Conservation (phyloP, 2,797 vertebrate genomes). For the Acanthornis magna region DNA sequence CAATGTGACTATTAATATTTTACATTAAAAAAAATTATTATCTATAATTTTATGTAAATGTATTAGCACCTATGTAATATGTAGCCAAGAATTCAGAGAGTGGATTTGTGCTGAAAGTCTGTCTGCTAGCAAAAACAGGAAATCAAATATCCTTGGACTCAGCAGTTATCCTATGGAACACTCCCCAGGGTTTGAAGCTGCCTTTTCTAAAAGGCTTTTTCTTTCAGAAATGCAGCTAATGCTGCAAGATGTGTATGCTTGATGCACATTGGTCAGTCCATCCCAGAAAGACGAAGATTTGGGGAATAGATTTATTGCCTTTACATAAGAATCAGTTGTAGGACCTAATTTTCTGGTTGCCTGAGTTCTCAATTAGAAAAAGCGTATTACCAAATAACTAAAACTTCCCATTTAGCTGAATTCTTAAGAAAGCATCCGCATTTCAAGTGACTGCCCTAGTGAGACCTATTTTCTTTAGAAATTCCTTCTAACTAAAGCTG, state of each 20-base stretch:
- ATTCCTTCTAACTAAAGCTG: not conserved
- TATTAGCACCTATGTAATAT: not conserved
- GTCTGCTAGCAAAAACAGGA: not conserved
- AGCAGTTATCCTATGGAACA: not conserved
- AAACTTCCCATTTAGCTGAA: not conserved
- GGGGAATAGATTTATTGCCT: not conserved
- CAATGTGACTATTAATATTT: not conserved
- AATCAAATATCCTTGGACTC: not conserved
- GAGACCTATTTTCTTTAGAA: not conserved
- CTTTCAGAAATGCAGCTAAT: not conserved
- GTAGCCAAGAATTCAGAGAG: not conserved
- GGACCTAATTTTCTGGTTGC: not conserved
- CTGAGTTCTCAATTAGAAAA: not conserved
- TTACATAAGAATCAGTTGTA: not conserved
- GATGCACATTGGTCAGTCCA: not conserved
- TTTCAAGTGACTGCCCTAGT: not conserved
- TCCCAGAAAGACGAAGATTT: not conserved
- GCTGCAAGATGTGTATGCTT: not conserved
- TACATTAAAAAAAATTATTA: not conserved
- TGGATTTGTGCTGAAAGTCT: not conserved
- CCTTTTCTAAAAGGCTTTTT: not conserved
- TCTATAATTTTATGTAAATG: not conserved
- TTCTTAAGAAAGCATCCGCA: not conserved
- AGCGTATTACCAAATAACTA: not conserved
- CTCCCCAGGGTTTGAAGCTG: not conserved